A percentile compares a stretch with the other conserved stretches of the same genome.
These are phyloP conservation scores for Pseudotriccus pelzelni DNA, from an alignment of 2,797 vertebrate genomes.

Conservation along the genomic window DNA sequence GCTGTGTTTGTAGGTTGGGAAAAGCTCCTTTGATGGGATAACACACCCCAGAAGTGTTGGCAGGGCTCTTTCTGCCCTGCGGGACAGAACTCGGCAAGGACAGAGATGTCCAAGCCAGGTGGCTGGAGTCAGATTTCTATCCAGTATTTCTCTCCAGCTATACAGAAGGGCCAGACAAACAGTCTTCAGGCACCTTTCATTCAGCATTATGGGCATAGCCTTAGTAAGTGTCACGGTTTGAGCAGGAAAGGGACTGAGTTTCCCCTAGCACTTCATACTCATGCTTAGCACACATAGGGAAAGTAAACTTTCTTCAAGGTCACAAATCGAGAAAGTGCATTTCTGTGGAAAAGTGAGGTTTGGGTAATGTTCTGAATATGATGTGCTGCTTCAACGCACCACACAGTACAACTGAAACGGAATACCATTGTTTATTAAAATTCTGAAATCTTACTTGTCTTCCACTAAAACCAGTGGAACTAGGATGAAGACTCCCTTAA, in stretches of 20 bases:
- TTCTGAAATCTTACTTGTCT: neutral
- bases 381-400: neutral
- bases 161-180: neutral
- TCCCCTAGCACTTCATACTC: neutral
- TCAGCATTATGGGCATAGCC: neutral
- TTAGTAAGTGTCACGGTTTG: neutral
- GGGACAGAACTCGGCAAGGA: neutral
- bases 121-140: neutral
- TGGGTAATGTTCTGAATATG: neutral
- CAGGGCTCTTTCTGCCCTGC: neutral
- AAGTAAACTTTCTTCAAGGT: neutral
- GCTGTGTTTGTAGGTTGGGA: neutral
- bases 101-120: neutral
- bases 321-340: neutral
- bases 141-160: neutral
- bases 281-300: rapidly evolving
- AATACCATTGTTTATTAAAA: neutral
- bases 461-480: neutral
- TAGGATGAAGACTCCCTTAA: neutral
- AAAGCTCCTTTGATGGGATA: neutral
- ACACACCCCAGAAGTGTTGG: neutral
- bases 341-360: neutral
- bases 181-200: neutral
- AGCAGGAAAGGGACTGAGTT: neutral
- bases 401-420: neutral